Evolutionary conservation across 2,797 vertebrate species (phyloP), one percentile per base, ranked within the genome.

Genomic region (Perodicticus potto): DNA sequence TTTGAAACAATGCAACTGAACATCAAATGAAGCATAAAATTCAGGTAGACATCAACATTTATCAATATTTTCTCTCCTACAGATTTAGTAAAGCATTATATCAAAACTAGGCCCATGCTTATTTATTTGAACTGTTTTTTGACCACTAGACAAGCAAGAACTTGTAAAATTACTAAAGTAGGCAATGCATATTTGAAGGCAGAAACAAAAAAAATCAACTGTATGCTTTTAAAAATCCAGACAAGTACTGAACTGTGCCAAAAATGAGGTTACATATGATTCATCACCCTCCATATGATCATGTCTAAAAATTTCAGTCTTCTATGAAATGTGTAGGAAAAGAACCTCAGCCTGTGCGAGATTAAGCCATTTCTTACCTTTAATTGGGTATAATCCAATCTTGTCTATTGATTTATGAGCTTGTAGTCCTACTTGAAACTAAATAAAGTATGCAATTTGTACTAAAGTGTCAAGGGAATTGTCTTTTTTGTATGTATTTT

Each of bases 281-380:
- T 57, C 32, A n/a, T 77, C 61, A 77, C 32, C 73, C 17, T 69
- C 3, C 43, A 37, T 55, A 63, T 37, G 8, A 37, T 61, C 17
- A 27, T 57, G 69, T 76, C 7, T 92, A 86, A 94, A 89, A 70
- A 67, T 88, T 74, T 67, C 63, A 91, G 49, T 61, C 19, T 81
- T 74, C 40, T 82, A 22, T 70, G 69, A 63, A 76, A 93, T 93
- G 67, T 22, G 49, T 88, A 61, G 34, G 55, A 57, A 49, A 87
- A 88, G 91, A 2, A 61, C 22, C 32, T 22, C 70, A n/a, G 27
- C 32, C 32, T 87, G 59, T 84, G 2, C 32, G 78, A 91, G 70
- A 63, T 29, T 40, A 49, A 95, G 32, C 13, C 13, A 53, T 25
- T 53, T 85, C 67, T 70, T 83, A 6, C 4, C 29, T 81, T 73